Evolutionary conservation across 2,797 vertebrate species (phyloP).

Genomic region (Numenius phaeopus): DNA sequence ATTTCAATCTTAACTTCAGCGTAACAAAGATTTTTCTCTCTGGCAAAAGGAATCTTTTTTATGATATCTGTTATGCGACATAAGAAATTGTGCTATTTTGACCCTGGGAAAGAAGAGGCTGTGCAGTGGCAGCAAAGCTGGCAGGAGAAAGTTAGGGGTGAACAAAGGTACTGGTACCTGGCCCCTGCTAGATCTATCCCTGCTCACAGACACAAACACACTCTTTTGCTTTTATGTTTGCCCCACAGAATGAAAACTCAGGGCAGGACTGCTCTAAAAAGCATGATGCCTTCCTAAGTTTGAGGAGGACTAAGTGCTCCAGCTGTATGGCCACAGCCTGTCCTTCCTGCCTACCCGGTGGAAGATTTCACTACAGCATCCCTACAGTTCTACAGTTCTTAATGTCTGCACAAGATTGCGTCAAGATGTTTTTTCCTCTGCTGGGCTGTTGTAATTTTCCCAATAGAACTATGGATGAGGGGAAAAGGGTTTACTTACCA

Average conservation of each 20-base stretch:
- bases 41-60: background rate
- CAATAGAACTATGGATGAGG: rapidly evolving
- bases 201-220: background rate
- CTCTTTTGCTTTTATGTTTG: background rate
- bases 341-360: background rate
- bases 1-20: background rate
- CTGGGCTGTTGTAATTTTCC: background rate
- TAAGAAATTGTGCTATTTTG: background rate
- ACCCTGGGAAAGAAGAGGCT: background rate
- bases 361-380: background rate
- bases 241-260: background rate
- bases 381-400: background rate
- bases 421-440: background rate
- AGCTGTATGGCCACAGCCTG: rapidly evolving
- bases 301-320: background rate
- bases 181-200: background rate
- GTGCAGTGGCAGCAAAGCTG: rapidly evolving
- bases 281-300: rapidly evolving
- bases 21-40: background rate
- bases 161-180: background rate
- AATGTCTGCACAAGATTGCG: background rate
- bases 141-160: background rate
- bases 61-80: background rate
- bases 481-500: background rate
- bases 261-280: background rate